phyloP scores from a whole-genome alignment of 1,140 invertebrate genomes.

The Calycopis cecrops region DNA sequence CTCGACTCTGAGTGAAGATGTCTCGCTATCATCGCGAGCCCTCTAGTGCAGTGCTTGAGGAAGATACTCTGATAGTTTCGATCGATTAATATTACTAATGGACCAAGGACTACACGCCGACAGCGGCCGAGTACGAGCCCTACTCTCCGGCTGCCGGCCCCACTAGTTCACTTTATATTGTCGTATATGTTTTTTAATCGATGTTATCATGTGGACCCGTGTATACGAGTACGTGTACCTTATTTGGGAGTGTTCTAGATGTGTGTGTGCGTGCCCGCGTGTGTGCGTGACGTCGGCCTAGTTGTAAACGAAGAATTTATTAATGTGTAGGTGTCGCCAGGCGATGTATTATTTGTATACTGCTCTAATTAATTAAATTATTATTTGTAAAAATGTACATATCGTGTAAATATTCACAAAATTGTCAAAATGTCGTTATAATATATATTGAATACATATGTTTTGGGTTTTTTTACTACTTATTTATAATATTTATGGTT shows the following conservation, averaged over 20 bases:
- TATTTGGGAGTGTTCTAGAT: constrained; percentile 16
- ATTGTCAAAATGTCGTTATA: constrained; percentile 52
- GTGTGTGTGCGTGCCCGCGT: neutral
- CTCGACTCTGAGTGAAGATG: constrained; percentile 63
- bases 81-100: constrained; percentile 47
- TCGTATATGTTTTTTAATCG: constrained; percentile 21
- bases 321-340: constrained; percentile 56
- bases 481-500: too few species aligned
- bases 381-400: constrained; percentile 65
- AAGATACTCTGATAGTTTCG: constrained; percentile 60
- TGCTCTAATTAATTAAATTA: constrained; percentile 29
- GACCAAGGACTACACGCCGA: constrained; percentile 31
- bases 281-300: constrained; percentile 34
- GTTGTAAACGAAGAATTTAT: constrained; percentile 69
- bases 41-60: constrained; percentile 43
- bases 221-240: constrained; percentile 31
- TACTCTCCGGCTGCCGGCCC: constrained; percentile 33
- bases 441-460: constrained; percentile 17
- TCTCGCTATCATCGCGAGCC: constrained; percentile 48
- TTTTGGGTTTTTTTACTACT: neutral
- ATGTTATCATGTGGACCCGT: constrained; percentile 20
- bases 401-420: constrained; percentile 66
- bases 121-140: constrained; percentile 51
- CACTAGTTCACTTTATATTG: constrained; percentile 13
- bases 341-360: constrained; percentile 60